A percentile compares a stretch with the other conserved stretches of the same genome.
Conservation (phyloP, 2,797 vertebrate species). For the Manis crassicaudata region DNA sequence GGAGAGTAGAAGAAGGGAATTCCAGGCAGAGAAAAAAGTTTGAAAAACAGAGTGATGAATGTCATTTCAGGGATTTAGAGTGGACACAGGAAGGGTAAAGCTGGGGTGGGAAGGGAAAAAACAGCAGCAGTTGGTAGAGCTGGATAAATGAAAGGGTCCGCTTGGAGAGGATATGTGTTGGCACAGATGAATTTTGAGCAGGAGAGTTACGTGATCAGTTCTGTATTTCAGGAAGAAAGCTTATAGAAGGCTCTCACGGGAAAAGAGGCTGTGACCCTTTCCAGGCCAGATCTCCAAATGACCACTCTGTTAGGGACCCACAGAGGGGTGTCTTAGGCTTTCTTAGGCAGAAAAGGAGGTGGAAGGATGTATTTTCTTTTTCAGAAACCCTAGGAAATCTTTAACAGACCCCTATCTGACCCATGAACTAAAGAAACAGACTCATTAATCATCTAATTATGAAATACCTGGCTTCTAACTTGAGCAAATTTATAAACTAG, state of each 20-base stretch:
- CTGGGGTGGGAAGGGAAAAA: not conserved
- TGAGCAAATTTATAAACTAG: slow-evolving; percentile 74
- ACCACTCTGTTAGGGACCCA: not conserved
- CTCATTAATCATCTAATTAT: slow-evolving; percentile 78
- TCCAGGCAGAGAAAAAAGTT: not conserved
- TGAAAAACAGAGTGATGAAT: not conserved
- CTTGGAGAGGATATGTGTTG: not conserved
- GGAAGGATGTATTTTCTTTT: slow-evolving; percentile 55
- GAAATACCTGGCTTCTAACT: slow-evolving; percentile 76
- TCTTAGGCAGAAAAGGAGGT: not conserved
- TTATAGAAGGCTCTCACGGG: not conserved
- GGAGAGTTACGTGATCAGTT: not conserved
- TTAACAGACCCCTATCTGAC: slow-evolving; percentile 73
- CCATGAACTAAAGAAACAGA: slow-evolving; percentile 62
- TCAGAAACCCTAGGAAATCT: slow-evolving; percentile 61
- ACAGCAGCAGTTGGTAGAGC: not conserved
- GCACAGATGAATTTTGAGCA: not conserved
- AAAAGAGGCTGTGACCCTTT: not conserved
- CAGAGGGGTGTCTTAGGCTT: not conserved
- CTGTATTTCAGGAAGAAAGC: not conserved
- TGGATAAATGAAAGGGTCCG: not conserved
- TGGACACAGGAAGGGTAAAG: not conserved
- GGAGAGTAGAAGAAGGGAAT: not conserved
- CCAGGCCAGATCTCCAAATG: not conserved
- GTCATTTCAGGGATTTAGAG: not conserved